Base-by-base conservation (phyloP, 1,140 invertebrate genomes). In the Aphidius gifuensis region DNA sequence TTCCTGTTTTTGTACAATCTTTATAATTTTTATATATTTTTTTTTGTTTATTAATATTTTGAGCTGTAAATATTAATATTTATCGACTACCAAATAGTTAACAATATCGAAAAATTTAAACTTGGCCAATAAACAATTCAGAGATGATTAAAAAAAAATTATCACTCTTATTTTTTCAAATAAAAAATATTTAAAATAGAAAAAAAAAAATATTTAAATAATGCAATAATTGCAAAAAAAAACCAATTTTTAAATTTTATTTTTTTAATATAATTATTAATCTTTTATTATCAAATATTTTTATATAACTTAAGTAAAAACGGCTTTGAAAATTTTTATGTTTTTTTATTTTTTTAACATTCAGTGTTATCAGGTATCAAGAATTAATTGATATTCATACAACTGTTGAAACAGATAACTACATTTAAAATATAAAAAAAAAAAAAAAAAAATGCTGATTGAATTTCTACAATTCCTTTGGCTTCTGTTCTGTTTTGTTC, bases 201-300 rank as follows among this genome's bases (percentile, higher is more conserved):
- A 16, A 16, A 16, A 16, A 16, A 16, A 16, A 16, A 32, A 32
- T 32, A 32, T 32, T 32, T 32, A 32, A 32, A 32, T 4, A 32
- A 32, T 32, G 58, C 55, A 69, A 64, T 69, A 65, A 65, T 67
- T 68, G 6, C 9, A 50, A 44, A 53, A 44, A 53, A 16, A 16
- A 50, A 40, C 58, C 5, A 46, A 23, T 58, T 39, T 59, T 11
- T n/a, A 45, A n/a, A 5, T 16, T 58, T 48, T 59, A 46, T 47
- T 49, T 54, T 43, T 39, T 65, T 16, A 16, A 47, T 43, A 46
- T 44, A 44, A 6, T 54, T 46, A 53, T 50, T 11, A 16, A 49
- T 47, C 21, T 60, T 44, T 46, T 16, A 16, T 45, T 45, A 2
- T 8, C 4, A 8, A 45, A 9, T 8, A 45, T 11, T 45, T 45